These are phyloP conservation scores for Peromyscus nudipes DNA, from an alignment of 2,797 vertebrate species.

Conservation along the genomic window DNA sequence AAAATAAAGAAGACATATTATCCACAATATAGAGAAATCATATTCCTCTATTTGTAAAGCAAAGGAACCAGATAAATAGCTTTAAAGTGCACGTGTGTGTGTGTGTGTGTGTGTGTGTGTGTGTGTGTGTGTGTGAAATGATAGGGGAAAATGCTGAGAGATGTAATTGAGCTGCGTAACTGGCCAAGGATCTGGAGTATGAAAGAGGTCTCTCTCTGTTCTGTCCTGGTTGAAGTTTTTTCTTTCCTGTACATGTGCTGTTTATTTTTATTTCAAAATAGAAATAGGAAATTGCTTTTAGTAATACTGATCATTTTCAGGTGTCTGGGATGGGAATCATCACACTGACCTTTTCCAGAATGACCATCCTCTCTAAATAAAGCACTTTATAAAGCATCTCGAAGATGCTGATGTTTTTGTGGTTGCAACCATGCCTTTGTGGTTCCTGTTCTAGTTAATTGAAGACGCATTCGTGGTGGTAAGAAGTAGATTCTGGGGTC, in stretches of 20 bases:
- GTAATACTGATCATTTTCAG: neutral
- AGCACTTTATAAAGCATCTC: conserved; percentile 32
- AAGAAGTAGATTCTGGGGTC: neutral
- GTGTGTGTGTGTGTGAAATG: neutral
- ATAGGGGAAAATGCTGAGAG: neutral
- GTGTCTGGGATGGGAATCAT: neutral
- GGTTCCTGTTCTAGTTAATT: conserved; percentile 6
- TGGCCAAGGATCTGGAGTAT: neutral
- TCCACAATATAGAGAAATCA: neutral
- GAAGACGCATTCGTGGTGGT: neutral
- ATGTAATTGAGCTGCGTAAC: neutral
- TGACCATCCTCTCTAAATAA: conserved; percentile 8
- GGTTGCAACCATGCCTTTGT: neutral
- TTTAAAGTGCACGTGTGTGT: neutral
- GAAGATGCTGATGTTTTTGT: conserved; percentile 26
- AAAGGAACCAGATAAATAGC: neutral
- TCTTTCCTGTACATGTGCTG: neutral
- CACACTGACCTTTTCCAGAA: conserved; percentile 19
- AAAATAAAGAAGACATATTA: neutral
- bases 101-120: neutral
- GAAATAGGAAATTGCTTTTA: neutral
- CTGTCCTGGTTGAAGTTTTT: neutral
- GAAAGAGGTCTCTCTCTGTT: neutral
- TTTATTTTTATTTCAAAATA: conserved; percentile 40
- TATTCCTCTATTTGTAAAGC: neutral